These are phyloP conservation scores for Sinocyclocheilus anophthalmus DNA, from an alignment of 2,113 vertebrate genomes.

Conservation along the genomic window DNA sequence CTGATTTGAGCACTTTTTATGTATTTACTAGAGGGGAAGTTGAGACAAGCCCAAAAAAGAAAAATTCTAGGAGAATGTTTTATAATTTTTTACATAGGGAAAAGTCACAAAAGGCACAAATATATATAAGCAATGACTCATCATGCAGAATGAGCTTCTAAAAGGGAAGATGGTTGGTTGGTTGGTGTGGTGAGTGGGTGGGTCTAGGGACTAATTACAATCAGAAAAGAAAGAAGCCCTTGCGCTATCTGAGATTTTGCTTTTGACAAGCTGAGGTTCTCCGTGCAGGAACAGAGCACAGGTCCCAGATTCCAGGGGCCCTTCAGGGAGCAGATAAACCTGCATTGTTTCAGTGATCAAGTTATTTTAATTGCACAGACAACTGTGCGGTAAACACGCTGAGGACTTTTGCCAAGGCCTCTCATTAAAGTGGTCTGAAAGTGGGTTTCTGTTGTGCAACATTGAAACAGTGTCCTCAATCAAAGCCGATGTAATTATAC, in stretches of 20 bases:
- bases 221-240: slow-evolving; percentile 41
- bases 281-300: slow-evolving; percentile 33
- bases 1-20: no score
- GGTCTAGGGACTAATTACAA: background rate
- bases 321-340: slow-evolving; percentile 26
- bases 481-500: slow-evolving; percentile 39
- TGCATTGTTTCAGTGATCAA: slow-evolving; percentile 48
- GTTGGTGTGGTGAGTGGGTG: background rate
- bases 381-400: slow-evolving; percentile 42
- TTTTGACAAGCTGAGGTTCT: slow-evolving; percentile 30
- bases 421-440: slow-evolving; percentile 51
- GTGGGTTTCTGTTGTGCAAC: slow-evolving; percentile 29
- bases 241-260: slow-evolving; percentile 46
- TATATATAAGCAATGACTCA: slow-evolving; percentile 18
- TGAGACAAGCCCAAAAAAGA: background rate
- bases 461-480: slow-evolving; percentile 37
- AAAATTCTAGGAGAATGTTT: no score
- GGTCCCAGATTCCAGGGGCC: slow-evolving; percentile 45
- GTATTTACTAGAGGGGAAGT: no score
- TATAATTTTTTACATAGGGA: background rate
- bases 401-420: slow-evolving; percentile 18
- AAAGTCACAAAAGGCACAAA: no score
- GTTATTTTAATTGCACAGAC: slow-evolving; percentile 61
- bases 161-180: background rate
- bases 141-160: background rate